Percentiles rank a stretch among this genome's conserved stretches.
Evolutionary conservation across 2,113 vertebrate genomes (phyloP).

Genomic region (Stegostoma tigrinum): DNA sequence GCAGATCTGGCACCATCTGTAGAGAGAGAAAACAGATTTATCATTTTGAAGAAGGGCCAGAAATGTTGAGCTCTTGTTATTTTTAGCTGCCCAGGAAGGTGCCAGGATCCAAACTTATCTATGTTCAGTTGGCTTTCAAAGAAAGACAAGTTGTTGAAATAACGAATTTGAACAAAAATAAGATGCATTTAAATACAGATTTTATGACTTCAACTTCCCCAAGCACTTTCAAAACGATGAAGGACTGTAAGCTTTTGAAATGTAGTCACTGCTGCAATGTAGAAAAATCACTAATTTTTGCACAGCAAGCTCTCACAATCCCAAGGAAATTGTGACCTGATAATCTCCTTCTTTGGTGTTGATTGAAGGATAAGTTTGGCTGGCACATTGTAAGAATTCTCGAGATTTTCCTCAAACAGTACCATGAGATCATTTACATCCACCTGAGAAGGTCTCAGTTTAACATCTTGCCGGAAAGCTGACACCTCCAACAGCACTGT

Average conservation of each 20-base stretch:
- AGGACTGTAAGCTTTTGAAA: neutral
- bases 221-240: neutral
- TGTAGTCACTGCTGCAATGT: neutral
- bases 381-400: neutral
- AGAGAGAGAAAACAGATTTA: too few relatives aligned
- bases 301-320: neutral
- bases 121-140: neutral
- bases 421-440: neutral
- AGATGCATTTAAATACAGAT: neutral
- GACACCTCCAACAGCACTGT: neutral
- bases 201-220: neutral
- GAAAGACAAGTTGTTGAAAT: too few relatives aligned
- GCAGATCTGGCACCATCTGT: too few relatives aligned
- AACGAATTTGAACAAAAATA: too few relatives aligned
- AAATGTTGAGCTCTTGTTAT: neutral
- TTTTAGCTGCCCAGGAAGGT: neutral
- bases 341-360: neutral
- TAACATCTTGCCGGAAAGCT: neutral
- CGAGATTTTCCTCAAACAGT: neutral
- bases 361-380: neutral
- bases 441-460: neutral
- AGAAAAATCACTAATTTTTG: neutral
- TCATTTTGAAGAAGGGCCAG: too few relatives aligned
- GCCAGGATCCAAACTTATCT: too few relatives aligned
- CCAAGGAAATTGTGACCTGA: neutral